Conservation (phyloP, 2,113 vertebrate species). For the Gorsachius goisagi region DNA sequence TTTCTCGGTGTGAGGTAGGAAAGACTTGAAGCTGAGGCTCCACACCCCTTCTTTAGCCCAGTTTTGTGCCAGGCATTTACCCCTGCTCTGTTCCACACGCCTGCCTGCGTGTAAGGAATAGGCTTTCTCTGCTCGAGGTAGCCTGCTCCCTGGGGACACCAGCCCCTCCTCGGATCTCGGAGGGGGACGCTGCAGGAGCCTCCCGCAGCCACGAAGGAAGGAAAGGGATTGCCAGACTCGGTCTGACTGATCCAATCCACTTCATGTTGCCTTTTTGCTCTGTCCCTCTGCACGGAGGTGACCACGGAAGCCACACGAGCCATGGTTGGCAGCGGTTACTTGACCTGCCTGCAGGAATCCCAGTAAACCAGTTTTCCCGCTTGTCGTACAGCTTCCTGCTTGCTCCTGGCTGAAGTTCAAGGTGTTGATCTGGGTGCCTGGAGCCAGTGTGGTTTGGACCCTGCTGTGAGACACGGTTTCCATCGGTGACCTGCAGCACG, state of each 20-base stretch:
- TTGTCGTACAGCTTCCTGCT: neutral
- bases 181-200: neutral
- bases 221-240: too few species aligned
- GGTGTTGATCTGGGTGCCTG: neutral
- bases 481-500: neutral
- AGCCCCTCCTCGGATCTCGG: too few species aligned
- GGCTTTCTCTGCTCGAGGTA: neutral
- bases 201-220: neutral
- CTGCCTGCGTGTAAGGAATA: rapidly evolving
- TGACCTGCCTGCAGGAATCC: neutral
- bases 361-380: neutral
- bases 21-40: neutral
- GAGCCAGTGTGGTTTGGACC: neutral
- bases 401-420: neutral
- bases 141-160: neutral
- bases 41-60: neutral
- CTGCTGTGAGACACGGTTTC: neutral
- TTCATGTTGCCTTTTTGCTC: neutral
- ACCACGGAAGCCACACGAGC: neutral
- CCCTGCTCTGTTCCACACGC: neutral
- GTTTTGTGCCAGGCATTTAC: neutral
- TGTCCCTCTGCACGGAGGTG: neutral
- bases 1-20: neutral
- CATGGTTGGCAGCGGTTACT: neutral
- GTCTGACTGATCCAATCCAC: neutral